phyloP scores from a whole-genome alignment of 1,140 invertebrate species.

The Rhyacophila brunnea region DNA sequence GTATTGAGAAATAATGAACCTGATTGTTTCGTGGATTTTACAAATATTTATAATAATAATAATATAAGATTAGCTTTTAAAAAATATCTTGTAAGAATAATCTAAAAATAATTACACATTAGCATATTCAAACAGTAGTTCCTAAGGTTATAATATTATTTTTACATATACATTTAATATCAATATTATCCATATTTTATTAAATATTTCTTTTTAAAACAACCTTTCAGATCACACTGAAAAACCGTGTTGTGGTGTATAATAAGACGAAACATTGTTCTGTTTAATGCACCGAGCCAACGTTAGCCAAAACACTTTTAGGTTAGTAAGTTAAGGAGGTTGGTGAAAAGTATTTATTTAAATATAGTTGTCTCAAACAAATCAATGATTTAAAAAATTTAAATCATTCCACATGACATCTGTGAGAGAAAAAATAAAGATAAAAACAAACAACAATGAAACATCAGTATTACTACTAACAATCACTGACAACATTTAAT shows the following conservation, averaged over 20 bases:
- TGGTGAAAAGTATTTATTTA: no score
- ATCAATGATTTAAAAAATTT: no score
- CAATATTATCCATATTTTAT: neutral
- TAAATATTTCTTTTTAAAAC: neutral
- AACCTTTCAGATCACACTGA: neutral
- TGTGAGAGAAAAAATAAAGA: no score
- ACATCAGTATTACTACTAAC: no score
- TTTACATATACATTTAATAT: neutral
- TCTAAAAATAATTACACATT: conserved; percentile 1
- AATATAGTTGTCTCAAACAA: no score
- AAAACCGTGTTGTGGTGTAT: neutral
- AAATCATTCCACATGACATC: no score
- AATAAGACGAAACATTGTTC: no score
- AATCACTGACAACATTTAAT: no score
- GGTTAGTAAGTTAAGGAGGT: no score
- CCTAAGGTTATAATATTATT: neutral
- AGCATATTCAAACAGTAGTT: neutral
- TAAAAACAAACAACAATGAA: no score
- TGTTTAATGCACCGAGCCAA: no score
- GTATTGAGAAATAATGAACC: neutral
- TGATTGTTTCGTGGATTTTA: neutral
- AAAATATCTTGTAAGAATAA: neutral
- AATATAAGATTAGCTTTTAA: conserved; percentile 3
- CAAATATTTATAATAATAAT: neutral
- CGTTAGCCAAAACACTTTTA: no score